Evolutionary conservation across 2,113 vertebrate species (phyloP), one percentile per base, ranked within the genome.

Genomic region (Pardalotus punctatus): DNA sequence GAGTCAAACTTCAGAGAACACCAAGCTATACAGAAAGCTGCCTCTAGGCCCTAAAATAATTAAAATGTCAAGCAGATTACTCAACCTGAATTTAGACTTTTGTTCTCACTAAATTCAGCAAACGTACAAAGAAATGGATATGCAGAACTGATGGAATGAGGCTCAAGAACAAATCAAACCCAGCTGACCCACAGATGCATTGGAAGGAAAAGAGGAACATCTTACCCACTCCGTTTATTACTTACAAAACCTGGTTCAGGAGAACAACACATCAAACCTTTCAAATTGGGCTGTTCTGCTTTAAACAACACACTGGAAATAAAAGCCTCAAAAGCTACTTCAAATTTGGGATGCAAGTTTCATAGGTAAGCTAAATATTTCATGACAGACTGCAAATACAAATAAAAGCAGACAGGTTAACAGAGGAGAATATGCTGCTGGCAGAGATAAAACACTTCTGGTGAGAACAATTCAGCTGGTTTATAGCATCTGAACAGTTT

Each of bases 241-340:
- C 94, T 98, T 98, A 98, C 97, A 98, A 98, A 98, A 98, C 98
- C 98, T 98, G 97, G 69, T 97, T 98, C 97, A 94, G 98, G 95
- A 98, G 98, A 98, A 97, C 95, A 98, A 98, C 91, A 97, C 91
- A 98, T 96, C 96, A 98, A 96, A 97, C 96, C 91, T 97, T 96
- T 98, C 97, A 98, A 97, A 93, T 96, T 98, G 98, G 97, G 97
- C 86, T 97, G 96, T 90, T 98, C 97, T 98, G 98, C 96, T 98
- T 98, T 98, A 98, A 97, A 98, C 96, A 98, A 98, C 97, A 98
- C 92, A 98, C 91, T 98, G 98, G 97, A 97, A 98, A 98, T 97
- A 97, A 96, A 98, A 98, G 98, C 96, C 98, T 98, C 98, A 98
- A 98, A 97, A 98, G 97, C 98, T 97, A 98, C 97, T 98, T 98